These are phyloP conservation scores for Acleris holmiana DNA, from an alignment of 2,888 invertebrate genomes.

Conservation along the genomic window DNA sequence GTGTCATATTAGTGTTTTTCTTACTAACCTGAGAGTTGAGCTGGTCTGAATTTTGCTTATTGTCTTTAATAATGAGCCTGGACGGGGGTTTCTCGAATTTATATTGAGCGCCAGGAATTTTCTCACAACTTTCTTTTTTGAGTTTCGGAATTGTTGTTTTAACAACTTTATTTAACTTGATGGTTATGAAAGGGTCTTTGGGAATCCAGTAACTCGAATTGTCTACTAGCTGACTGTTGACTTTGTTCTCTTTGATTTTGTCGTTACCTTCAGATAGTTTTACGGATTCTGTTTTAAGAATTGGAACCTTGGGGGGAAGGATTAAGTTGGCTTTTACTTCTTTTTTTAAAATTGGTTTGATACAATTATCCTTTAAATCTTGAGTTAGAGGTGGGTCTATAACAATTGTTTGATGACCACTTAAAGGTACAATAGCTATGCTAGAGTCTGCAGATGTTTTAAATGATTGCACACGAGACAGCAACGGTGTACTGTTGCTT, in stretches of 20 bases:
- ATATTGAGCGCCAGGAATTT: constrained; percentile 61
- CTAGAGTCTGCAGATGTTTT: constrained; percentile 78
- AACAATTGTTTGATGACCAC: constrained; percentile 82
- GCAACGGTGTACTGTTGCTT: constrained; percentile 61
- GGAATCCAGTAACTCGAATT: constrained; percentile 62
- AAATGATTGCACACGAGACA: constrained; percentile 77
- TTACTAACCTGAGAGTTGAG: constrained; percentile 52
- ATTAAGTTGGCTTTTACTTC: constrained; percentile 36
- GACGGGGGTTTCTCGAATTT: constrained; percentile 73
- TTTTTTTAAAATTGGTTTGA: constrained; percentile 23
- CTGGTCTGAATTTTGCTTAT: constrained; percentile 51
- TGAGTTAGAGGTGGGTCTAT: constrained; percentile 74
- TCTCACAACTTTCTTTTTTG: constrained; percentile 67
- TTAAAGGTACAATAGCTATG: constrained; percentile 76
- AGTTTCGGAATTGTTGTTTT: constrained; percentile 76
- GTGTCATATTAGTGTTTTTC: constrained; percentile 78
- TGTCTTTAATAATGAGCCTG: constrained; percentile 74
- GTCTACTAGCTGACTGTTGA: constrained; percentile 52
- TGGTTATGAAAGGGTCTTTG: constrained; percentile 76
- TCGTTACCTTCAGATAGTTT: constrained; percentile 42
- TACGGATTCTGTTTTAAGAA: constrained; percentile 17
- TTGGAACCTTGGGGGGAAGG: constrained; percentile 39
- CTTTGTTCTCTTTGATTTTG: constrained; percentile 47
- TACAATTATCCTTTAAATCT: constrained; percentile 44
- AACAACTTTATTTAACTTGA: constrained; percentile 77